These are phyloP conservation scores for Phrixothrix hirtus DNA, from an alignment of 2,888 invertebrate species.

Conservation along the genomic window DNA sequence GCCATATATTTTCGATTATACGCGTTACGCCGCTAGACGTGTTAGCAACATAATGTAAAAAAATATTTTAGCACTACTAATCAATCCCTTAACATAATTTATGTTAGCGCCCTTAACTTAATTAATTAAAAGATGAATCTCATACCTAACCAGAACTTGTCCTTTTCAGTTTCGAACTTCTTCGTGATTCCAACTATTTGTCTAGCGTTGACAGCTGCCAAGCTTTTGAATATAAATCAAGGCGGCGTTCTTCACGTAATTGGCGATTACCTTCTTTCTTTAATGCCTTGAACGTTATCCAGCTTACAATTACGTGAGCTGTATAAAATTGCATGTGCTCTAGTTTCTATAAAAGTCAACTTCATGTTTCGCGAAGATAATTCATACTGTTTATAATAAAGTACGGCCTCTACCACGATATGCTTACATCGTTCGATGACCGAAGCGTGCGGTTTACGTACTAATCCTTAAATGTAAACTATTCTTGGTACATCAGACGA, in stretches of 20 bases:
- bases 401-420: constrained; percentile 47
- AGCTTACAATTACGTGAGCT: constrained; percentile 15
- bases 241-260: constrained; percentile 11
- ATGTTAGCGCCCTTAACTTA: not conserved
- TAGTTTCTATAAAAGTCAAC: constrained; percentile 33
- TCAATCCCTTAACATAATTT: not conserved
- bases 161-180: constrained; percentile 25
- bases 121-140: not conserved
- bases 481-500: too few species aligned
- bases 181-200: constrained; percentile 26
- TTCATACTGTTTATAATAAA: constrained; percentile 35
- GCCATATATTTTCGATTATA: too few species aligned
- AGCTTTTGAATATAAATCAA: constrained; percentile 22
- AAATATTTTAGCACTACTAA: not conserved
- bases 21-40: too few species aligned
- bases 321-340: constrained; percentile 29
- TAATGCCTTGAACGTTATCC: constrained; percentile 5
- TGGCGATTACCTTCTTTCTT: constrained; percentile 10
- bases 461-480: constrained; percentile 41
- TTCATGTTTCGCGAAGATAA: constrained; percentile 40
- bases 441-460: constrained; percentile 42
- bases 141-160: constrained; percentile 10
- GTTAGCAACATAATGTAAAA: too few species aligned
- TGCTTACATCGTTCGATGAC: constrained; percentile 41
- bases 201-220: constrained; percentile 25